phyloP scores from a whole-genome alignment of 2,113 vertebrate genomes.

The Embiotoca jacksoni region DNA sequence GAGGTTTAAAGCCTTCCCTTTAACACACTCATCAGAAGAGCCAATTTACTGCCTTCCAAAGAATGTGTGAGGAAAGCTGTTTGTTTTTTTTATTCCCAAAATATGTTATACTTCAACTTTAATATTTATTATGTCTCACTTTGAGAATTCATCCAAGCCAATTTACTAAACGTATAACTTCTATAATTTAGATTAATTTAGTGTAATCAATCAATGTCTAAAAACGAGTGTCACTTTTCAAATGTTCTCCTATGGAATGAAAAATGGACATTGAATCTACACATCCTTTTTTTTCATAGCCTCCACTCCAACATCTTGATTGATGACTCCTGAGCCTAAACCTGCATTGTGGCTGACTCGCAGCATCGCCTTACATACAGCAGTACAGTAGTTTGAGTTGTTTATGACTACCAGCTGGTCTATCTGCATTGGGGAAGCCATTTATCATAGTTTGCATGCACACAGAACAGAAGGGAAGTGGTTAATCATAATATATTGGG shows the following conservation, averaged over 20 bases:
- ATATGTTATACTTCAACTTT: no score
- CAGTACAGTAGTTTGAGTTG: slow-evolving; percentile 20
- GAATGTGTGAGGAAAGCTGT: no score
- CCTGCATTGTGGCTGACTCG: slow-evolving; percentile 40
- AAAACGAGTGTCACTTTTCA: not conserved
- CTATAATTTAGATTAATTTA: not conserved
- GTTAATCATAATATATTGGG: slow-evolving; percentile 42
- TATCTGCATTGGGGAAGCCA: slow-evolving; percentile 25
- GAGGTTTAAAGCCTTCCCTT: slow-evolving; percentile 9
- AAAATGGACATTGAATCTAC: slow-evolving; percentile 7
- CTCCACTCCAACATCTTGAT: slow-evolving; percentile 14
- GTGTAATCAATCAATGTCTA: not conserved
- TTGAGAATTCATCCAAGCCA: not conserved
- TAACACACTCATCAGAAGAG: not conserved
- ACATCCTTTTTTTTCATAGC: slow-evolving; percentile 6
- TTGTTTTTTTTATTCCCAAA: no score
- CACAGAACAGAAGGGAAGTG: slow-evolving; percentile 24
- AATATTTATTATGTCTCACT: no score
- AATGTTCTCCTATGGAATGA: not conserved
- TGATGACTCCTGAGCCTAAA: slow-evolving; percentile 39
- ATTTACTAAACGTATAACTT: not conserved
- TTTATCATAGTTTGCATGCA: slow-evolving; percentile 47
- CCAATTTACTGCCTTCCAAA: not conserved
- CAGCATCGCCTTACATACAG: slow-evolving; percentile 27
- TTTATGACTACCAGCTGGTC: slow-evolving; percentile 46